These are phyloP conservation scores for Octomys mimax DNA, from an alignment of 2,797 vertebrate species.

Conservation along the genomic window DNA sequence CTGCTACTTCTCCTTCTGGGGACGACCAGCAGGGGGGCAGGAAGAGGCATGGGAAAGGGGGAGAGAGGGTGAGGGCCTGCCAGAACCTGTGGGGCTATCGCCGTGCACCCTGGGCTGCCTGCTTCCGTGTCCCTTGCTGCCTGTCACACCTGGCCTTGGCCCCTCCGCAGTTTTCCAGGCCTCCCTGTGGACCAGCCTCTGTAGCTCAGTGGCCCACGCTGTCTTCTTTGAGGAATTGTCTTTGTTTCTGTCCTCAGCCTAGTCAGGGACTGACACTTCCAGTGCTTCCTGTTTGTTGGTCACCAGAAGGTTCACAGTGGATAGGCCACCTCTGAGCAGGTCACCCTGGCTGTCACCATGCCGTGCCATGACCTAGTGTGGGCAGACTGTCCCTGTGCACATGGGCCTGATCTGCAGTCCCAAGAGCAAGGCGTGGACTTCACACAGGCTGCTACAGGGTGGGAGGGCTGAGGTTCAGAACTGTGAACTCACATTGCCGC, in stretches of 20 bases:
- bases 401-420: fast-evolving
- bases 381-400: fast-evolving
- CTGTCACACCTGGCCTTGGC: fast-evolving
- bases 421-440: fast-evolving
- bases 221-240: not conserved
- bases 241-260: not conserved
- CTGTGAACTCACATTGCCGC: not conserved
- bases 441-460: fast-evolving
- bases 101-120: not conserved
- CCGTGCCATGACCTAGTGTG: not conserved
- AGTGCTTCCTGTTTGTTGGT: not conserved
- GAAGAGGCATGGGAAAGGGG: not conserved
- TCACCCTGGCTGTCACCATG: fast-evolving
- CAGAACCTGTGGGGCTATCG: not conserved
- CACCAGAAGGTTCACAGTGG: fast-evolving
- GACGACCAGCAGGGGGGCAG: fast-evolving
- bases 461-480: not conserved
- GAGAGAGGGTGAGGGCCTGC: fast-evolving
- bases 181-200: fast-evolving
- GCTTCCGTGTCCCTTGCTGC: fast-evolving
- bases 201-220: not conserved
- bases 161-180: not conserved
- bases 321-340: fast-evolving
- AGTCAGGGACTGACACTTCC: fast-evolving
- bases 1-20: not conserved